Conservation (phyloP, 1,140 invertebrate species). For the Scaptomyza hsui region DNA sequence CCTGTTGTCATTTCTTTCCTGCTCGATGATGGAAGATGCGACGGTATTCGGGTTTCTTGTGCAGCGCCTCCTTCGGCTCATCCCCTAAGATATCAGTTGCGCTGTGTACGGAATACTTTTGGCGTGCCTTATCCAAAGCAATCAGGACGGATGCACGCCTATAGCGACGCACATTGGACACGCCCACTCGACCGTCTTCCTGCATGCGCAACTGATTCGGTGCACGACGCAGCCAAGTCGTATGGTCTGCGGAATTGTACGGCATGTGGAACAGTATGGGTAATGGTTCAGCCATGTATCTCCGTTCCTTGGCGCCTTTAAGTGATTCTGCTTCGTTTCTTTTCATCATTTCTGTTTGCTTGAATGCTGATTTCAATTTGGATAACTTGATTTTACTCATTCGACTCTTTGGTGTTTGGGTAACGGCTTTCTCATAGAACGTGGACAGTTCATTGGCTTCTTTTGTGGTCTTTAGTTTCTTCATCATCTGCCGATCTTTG, state of each 20-base stretch:
- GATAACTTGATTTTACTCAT: too few species aligned
- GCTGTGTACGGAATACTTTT: slow-evolving; percentile 5
- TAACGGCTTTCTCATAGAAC: background rate
- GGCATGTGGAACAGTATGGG: slow-evolving; percentile 35
- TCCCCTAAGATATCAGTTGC: too few species aligned
- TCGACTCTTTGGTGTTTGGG: background rate
- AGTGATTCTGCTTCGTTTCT: background rate
- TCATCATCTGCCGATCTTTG: background rate
- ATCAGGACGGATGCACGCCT: background rate
- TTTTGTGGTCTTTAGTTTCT: background rate
- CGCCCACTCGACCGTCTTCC: background rate
- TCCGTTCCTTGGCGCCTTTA: background rate
- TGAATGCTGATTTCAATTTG: too few species aligned
- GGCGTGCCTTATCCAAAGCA: background rate
- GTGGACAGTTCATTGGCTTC: background rate
- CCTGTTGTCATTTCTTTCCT: background rate
- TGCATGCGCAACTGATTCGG: slow-evolving; percentile 3
- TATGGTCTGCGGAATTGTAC: slow-evolving; percentile 6
- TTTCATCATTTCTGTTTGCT: background rate
- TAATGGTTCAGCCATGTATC: slow-evolving; percentile 1
- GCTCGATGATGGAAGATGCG: background rate
- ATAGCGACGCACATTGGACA: background rate
- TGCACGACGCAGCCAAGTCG: slow-evolving; percentile 33
- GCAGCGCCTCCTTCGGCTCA: background rate
- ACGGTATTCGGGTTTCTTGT: slow-evolving; percentile 1